phyloP scores from a whole-genome alignment of 53 echinoderm and acorn worm genomes.

The Temnopleurus reevesii region DNA sequence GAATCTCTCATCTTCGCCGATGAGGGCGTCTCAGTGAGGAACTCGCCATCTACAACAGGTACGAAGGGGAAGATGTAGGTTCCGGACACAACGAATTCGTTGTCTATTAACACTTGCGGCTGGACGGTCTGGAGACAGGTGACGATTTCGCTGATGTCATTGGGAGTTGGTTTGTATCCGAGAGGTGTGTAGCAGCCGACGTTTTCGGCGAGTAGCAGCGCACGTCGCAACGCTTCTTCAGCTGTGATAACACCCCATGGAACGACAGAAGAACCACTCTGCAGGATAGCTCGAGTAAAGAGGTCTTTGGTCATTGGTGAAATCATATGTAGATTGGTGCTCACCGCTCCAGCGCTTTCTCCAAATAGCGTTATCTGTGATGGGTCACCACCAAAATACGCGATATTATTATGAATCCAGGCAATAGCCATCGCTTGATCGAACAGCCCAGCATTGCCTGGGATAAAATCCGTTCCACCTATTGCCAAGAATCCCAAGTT shows the following conservation, averaged over 20 bases:
- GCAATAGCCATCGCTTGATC: conserved; percentile 81
- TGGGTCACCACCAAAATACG: conserved; percentile 76
- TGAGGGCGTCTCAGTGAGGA: conserved; percentile 79
- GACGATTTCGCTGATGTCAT: conserved; percentile 56
- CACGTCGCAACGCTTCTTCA: conserved; percentile 68
- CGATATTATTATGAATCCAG: conserved; percentile 93
- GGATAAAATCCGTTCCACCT: conserved; percentile 75
- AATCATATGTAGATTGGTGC: conserved; percentile 78
- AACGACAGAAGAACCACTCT: conserved; percentile 84
- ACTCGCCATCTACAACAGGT: conserved; percentile 84
- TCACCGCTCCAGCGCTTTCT: conserved; percentile 91
- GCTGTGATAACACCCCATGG: conserved; percentile 80
- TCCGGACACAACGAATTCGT: conserved; percentile 72
- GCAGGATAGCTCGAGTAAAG: conserved; percentile 79
- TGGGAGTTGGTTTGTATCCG: neutral
- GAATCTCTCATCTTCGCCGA: conserved; percentile 63
- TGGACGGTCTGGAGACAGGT: conserved; percentile 75
- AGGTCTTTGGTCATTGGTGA: conserved; percentile 67
- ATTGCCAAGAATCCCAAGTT: conserved; percentile 87
- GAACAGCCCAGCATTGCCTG: conserved; percentile 90
- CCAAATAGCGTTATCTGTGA: conserved; percentile 84
- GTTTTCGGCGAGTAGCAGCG: conserved; percentile 60
- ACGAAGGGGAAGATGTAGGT: conserved; percentile 90
- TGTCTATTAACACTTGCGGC: conserved; percentile 53
- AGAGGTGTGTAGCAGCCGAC: conserved; percentile 70